A percentile compares a stretch with the other conserved stretches of the same genome.
phyloP scores from a whole-genome alignment of 2,888 invertebrate genomes.

The Automeris io region DNA sequence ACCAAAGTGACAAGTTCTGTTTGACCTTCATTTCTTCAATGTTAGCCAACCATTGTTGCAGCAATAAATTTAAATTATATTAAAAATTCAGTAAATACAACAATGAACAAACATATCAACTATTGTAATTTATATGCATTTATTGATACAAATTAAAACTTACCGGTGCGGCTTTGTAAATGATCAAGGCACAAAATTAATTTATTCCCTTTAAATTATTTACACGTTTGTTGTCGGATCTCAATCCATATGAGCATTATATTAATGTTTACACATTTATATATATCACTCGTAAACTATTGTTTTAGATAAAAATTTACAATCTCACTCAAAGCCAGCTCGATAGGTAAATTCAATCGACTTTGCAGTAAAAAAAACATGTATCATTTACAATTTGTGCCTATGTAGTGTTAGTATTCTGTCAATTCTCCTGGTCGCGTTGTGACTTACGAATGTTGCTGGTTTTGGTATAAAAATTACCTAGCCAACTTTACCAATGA shows the following conservation, averaged over 20 bases:
- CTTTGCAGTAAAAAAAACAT: too few species aligned
- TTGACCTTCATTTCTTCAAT: conserved; percentile 16
- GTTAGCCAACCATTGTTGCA: neutral
- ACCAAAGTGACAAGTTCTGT: conserved; percentile 12
- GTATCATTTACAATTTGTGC: too few species aligned
- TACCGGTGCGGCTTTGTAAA: neutral
- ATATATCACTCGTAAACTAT: neutral
- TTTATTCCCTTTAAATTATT: neutral
- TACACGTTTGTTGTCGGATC: neutral
- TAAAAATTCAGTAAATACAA: too few species aligned
- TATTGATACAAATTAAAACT: neutral
- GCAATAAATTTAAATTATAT: neutral
- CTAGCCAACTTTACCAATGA: too few species aligned
- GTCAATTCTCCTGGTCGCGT: too few species aligned
- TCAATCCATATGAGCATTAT: neutral
- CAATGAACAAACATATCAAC: too few species aligned
- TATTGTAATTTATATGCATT: too few species aligned
- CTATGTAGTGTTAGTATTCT: too few species aligned
- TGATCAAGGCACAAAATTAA: neutral
- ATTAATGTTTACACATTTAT: neutral
- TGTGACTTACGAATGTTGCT: too few species aligned
- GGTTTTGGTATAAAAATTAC: too few species aligned
- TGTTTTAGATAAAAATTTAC: neutral
- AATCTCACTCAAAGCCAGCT: neutral
- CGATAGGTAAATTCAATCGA: too few species aligned